Base-by-base conservation (phyloP, 1,140 invertebrate genomes). In the Heliothis subflexa region DNA sequence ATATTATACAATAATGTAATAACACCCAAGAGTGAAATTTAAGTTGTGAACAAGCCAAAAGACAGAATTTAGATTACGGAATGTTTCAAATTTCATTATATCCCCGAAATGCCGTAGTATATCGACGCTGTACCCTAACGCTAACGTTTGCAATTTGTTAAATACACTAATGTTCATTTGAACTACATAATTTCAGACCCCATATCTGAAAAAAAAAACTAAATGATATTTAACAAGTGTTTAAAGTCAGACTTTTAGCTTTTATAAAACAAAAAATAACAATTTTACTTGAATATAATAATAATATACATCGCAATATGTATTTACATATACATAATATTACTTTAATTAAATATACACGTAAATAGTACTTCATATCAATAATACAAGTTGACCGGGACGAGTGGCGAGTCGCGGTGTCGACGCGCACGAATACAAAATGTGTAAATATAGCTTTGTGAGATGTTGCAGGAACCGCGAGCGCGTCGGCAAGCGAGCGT, bases 281-380 rank as follows among this genome's bases (percentile, higher is more conserved):
- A 92, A 93, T 91, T 92, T 93, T 87, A 93, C 87, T 89, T 89
- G 89, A 85, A 92, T 90, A 91, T 87, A 90, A 89, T 88, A 89
- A 89, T 92, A 91, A 93, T 92, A 93, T 93, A 94, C 91, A 94
- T 90, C 88, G 86, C 83, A 91, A 92, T 92, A 92, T 91, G 91
- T 94, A 94, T 94, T 92, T 92, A 94, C 91, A 94, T 92, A 94
- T 93, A 94, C 90, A 89, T 94, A 94, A 93, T 90, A 94, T 88
- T 93, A 90, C 54, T 89, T 90, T 89, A 74, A 86, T 88, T 91
- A 88, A 90, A 91, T 93, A 94, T 90, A 93, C 90, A 91, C 87
- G 87, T 92, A 91, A 91, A 93, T 92, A 92, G 84, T 89, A 91
- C 81, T 91, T 89, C 86, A 92, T 92, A 94, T 90, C 86, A 87